Base-by-base conservation (phyloP, 2,113 vertebrate species). In the Brienomyrus brachyistius region DNA sequence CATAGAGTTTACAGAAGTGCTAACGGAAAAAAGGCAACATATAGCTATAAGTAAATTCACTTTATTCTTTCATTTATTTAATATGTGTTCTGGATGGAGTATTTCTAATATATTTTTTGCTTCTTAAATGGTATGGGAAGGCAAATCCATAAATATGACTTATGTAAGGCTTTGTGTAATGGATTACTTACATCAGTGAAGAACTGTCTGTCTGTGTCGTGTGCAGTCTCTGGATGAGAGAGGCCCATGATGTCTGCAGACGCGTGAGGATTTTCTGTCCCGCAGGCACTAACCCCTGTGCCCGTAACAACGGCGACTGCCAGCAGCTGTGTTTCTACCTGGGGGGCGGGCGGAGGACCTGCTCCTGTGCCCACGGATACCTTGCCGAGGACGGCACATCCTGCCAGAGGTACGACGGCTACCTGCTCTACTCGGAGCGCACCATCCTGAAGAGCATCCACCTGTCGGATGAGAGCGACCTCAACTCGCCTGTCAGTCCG, bases 371-470 rank as follows among this genome's bases (percentile, higher is more conserved):
- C 2, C 98, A 99, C 47, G 98, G 98, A 1, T 98, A 97, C 90
- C 94, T 99, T 88, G 96, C 97, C 17, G 96, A 97, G 52, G 97
- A 98, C 19, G 97, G 97, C 35, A 93, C 97, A 59, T 96, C 95
- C 92, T 99, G 98, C 91, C 93, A 97, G 89, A 96, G 97, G 90
- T 98, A 99, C 7, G 97, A 98, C 91, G 98, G 98, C 2, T 99
- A 99, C 94, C 95, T 99, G 48, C 95, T 99, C 2, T 99, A 98
- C 94, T 99, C 98, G 0, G 98, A 99, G 90, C 97, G 98, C 94
- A 99, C 97, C 62, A 97, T 99, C 91, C 90, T 99, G 48, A 99
- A 99, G 94, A 99, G 97, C 92, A 98, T 99, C 91, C 98, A 99
- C 95, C 97, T 99, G 27, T 98, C 97, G 1, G 98, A 99, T 92